phyloP scores from a whole-genome alignment of 2,113 vertebrate genomes.

The Calidris pygmaea region DNA sequence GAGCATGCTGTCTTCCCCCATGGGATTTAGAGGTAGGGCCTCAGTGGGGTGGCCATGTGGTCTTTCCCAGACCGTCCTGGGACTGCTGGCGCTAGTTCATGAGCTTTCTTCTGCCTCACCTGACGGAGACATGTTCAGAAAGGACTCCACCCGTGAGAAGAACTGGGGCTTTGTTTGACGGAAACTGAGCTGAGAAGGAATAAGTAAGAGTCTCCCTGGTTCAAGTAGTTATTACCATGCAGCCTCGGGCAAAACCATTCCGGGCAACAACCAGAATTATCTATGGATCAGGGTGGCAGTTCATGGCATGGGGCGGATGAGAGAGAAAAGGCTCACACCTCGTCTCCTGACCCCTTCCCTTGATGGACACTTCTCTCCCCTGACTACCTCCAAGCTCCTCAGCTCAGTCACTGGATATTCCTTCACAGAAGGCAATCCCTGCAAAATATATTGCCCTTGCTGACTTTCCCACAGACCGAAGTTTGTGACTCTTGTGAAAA shows the following conservation, averaged over 20 bases:
- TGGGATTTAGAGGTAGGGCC: background rate
- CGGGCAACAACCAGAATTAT: background rate
- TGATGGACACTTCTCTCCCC: background rate
- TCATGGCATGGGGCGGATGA: background rate
- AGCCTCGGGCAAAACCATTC: background rate
- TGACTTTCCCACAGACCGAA: background rate
- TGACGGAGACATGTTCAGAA: background rate
- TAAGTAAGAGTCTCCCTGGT: background rate
- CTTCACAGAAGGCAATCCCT: background rate
- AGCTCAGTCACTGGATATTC: background rate
- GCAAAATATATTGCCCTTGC: background rate
- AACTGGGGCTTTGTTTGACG: constrained; percentile 41
- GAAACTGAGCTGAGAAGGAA: constrained; percentile 53
- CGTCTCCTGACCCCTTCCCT: background rate
- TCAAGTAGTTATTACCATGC: background rate
- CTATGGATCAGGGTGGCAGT: background rate
- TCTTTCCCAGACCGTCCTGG: background rate
- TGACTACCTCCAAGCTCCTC: constrained; percentile 41
- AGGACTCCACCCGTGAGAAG: background rate
- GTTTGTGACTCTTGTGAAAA: background rate
- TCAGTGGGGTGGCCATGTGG: background rate
- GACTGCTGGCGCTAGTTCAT: background rate
- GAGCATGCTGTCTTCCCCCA: background rate
- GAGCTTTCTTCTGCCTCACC: background rate
- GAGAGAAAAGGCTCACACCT: background rate